Base-by-base conservation (phyloP, 1,140 invertebrate species). In the Tenebrio molitor region DNA sequence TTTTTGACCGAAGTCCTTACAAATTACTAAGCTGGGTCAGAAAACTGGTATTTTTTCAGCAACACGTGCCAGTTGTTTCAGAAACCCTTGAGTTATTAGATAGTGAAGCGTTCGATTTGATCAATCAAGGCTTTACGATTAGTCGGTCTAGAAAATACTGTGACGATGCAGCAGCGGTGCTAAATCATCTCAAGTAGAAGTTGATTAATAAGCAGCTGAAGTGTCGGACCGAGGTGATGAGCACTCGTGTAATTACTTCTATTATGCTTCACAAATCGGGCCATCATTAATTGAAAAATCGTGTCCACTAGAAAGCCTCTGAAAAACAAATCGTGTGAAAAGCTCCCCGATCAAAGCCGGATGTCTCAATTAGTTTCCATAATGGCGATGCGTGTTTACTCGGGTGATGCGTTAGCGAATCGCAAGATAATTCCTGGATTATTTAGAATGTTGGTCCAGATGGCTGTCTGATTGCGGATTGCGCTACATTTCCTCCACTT, bases 401-500 rank as follows among this genome's bases (percentile, higher is more conserved):
- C 64, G 14, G 19, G 6, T 50, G 17, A 70, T 62, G 16, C 39
- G 68, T 62, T 46, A 66, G 25, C 33, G 44, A 66, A 72, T 66
- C 63, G 63, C 34, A 41, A 50, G 64, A 58, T 72, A 68, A 72
- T 68, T 53, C 46, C 44, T 19, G 36, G 71, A 72, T 72, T 67
- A 67, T 67, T 67, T 67, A 72, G 53, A 67, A 53, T 72, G 63
- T 53, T 66, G 71, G 58, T 72, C 71, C 71, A 72, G 71, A 72
- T 72, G 71, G 44, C 33, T 65, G 63, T 46, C 42, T 67, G 63
- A 67, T 73, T 69, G 66, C 65, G 50, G 71, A 73, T 66, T 62
- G 53, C 71, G 66, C 65, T 65, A 77, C 76, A 77, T 77, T 77
- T 78, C 77, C 76, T 78, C 76, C 76, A 78, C 77, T 78, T 78